Evolutionary conservation across 2,888 invertebrate genomes (phyloP), one percentile per base, ranked within the genome.

Genomic region (Thyatira batis): DNA sequence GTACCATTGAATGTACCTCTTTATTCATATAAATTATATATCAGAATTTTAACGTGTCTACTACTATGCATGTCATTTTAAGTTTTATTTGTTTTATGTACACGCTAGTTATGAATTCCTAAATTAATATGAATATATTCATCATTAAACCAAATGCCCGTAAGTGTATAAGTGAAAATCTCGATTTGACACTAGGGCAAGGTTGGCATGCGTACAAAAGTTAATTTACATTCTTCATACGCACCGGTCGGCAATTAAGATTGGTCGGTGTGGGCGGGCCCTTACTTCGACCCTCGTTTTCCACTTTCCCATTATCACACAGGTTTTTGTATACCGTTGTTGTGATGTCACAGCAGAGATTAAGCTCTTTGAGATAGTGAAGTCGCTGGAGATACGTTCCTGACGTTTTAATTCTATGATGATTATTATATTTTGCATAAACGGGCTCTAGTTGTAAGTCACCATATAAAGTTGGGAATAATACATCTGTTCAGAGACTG

Each of bases 221-320:
- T 73, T 71, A 71, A 72, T 77, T 72, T 69, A 69, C 71, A 72
- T 75, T 78, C 65, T 67, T 70, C 60, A 49, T 57, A 39, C 39
- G 53, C 55, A 60, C 65, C 61, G 61, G 55, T 65, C 55, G 51
- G 65, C 64, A 73, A 78, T 76, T 71, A 76, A 67, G 51, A 53
- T 61, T 58, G 56, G 51, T 25, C 11, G 6, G 53, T 48, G 73
- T 71, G 61, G 67, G 70, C 58, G 71, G 60, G 60, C 62, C 65
- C 50, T 60, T 57, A 30, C 51, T 48, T 51, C 48, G 30, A 9
- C 27, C 25, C 48, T 28, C 48, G 48, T 50, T 39, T 21, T 33
- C 23, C 39, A 49, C 17, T 30, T 51, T 49, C 51, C 45, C 20
- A 49, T 33, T 8, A 46, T 33, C 39, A 39, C 25, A 23, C n/a